Conservation (phyloP, 2,888 invertebrate species). For the Myathropa florea region DNA sequence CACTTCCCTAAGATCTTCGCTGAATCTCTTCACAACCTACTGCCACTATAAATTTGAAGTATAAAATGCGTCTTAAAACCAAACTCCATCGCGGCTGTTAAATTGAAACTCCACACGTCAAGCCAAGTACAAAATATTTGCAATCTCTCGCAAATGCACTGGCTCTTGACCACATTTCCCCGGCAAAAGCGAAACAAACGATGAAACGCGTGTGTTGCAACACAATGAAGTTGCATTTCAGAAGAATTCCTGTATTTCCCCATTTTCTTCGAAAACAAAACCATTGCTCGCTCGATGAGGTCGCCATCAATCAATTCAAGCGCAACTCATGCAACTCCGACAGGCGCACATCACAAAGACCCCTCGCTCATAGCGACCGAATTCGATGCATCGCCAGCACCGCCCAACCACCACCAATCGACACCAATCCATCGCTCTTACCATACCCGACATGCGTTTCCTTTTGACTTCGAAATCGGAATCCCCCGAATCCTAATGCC, state of each 20-base stretch:
- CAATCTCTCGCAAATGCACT: not conserved
- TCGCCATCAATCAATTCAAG: not conserved
- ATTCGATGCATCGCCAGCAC: no score
- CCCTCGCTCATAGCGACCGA: no score
- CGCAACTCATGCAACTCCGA: not conserved
- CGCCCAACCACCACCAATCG: not conserved
- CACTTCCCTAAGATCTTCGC: no score
- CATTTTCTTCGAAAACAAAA: not conserved
- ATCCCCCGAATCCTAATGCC: not conserved
- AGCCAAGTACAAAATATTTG: not conserved
- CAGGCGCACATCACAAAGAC: no score
- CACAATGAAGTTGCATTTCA: not conserved
- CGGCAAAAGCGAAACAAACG: not conserved
- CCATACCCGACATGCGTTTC: not conserved
- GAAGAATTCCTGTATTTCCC: not conserved
- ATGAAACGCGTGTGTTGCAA: not conserved
- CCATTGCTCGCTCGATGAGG: not conserved
- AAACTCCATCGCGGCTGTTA: no score
- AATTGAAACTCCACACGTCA: not conserved
- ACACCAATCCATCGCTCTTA: not conserved
- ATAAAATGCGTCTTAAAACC: no score
- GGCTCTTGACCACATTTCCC: not conserved
- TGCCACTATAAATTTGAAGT: no score
- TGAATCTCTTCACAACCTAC: no score
- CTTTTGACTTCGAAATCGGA: not conserved